Evolutionary conservation across 2,113 vertebrate species (phyloP).

Genomic region (Chitala chitala): DNA sequence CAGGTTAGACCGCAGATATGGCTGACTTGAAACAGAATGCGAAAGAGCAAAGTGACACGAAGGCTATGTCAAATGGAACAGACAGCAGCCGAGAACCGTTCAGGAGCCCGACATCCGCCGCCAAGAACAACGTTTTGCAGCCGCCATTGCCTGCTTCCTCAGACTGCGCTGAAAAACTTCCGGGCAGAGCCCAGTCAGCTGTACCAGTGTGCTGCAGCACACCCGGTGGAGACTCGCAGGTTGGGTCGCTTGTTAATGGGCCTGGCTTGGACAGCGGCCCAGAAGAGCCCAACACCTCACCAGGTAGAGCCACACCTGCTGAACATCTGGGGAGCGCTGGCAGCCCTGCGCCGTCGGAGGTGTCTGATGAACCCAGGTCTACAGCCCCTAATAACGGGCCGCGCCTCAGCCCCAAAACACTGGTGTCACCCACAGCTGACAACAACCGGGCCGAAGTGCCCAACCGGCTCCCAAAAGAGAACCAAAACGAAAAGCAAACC

Average conservation of each 20-base stretch:
- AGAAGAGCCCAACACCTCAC: conserved; percentile 77
- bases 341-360: conserved; percentile 72
- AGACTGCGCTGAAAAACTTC: conserved; percentile 86
- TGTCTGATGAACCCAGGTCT: conserved; percentile 82
- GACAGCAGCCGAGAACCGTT: conserved; percentile 70
- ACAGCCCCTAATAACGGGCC: conserved; percentile 76
- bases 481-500: conserved; percentile 77
- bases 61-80: conserved; percentile 67
- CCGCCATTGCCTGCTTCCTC: conserved; percentile 71
- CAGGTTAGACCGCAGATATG: conserved; percentile 55
- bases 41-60: conserved; percentile 74
- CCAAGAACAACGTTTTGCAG: conserved; percentile 70
- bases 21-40: conserved; percentile 73
- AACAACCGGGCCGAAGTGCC: conserved; percentile 70
- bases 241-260: conserved; percentile 93
- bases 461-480: conserved; percentile 65
- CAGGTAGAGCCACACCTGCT: conserved; percentile 74
- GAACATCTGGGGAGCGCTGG: conserved; percentile 62
- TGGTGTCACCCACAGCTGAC: conserved; percentile 76
- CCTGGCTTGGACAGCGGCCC: conserved; percentile 88
- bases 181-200: conserved; percentile 90
- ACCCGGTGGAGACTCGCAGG: conserved; percentile 81
- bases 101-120: conserved; percentile 70
- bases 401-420: conserved; percentile 80
- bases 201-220: conserved; percentile 81